These are phyloP conservation scores for Drosophila borealis DNA, from an alignment of 2,888 invertebrate genomes.

Conservation along the genomic window DNA sequence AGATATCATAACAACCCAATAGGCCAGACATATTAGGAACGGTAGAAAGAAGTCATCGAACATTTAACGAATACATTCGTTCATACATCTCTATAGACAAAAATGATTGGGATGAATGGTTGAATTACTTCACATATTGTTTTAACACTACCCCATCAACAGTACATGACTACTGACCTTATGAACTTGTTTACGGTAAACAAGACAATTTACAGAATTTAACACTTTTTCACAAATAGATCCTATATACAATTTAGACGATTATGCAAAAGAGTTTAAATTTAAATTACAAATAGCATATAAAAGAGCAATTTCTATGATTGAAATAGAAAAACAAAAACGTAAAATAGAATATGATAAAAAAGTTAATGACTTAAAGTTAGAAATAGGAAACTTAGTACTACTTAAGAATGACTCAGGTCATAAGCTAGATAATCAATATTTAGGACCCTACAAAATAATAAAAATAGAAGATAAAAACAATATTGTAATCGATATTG, in stretches of 20 bases:
- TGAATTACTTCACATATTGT: constrained; percentile 2
- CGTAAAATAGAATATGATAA: background rate
- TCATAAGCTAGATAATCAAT: background rate
- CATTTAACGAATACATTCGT: background rate
- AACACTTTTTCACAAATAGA: constrained; percentile 3
- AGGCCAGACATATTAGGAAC: too few species aligned
- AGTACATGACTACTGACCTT: constrained; percentile 4
- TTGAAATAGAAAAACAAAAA: background rate
- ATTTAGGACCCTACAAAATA: background rate
- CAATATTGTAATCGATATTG: too few species aligned
- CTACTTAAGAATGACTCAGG: background rate
- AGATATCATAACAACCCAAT: too few species aligned
- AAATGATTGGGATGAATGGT: background rate
- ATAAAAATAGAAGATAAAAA: too few species aligned
- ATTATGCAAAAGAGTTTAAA: constrained; percentile 4
- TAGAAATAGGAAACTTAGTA: background rate
- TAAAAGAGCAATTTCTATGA: background rate
- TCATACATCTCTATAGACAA: background rate
- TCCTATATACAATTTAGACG: constrained; percentile 1
- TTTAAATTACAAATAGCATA: background rate
- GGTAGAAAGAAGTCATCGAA: too few species aligned
- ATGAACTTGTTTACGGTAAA: constrained; percentile 11
- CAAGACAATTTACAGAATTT: background rate
- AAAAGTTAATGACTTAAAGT: background rate
- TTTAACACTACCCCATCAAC: background rate